Conservation (phyloP, 2,113 vertebrate species). For the Eretmochelys imbricata region DNA sequence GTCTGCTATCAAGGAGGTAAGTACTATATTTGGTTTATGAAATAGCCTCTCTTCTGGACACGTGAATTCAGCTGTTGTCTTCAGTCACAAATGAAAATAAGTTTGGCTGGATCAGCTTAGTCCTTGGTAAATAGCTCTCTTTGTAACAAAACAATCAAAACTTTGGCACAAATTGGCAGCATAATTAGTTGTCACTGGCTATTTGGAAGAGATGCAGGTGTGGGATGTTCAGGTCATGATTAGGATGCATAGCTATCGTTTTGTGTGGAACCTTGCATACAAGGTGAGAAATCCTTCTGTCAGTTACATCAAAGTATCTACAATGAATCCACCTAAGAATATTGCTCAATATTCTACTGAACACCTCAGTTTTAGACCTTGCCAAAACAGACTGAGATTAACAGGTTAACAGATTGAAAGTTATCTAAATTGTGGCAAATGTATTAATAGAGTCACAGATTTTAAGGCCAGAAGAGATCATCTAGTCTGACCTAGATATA, state of each 20-base stretch:
- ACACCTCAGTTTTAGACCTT: not conserved
- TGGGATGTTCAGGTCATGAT: not conserved
- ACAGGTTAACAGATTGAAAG: not conserved
- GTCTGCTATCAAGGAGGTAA: constrained; percentile 10
- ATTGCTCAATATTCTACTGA: not conserved
- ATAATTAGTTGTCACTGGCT: not conserved
- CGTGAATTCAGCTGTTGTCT: constrained; percentile 14
- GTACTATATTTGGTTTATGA: not conserved
- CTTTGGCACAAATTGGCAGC: not conserved
- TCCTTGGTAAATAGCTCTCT: not conserved
- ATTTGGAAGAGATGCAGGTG: not conserved
- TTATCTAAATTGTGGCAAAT: not conserved
- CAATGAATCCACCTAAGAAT: not conserved
- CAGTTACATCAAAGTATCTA: not conserved
- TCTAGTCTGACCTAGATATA: not conserved
- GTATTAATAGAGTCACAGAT: not conserved
- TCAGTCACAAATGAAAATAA: constrained; percentile 16
- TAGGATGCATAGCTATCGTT: not conserved
- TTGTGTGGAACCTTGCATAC: not conserved
- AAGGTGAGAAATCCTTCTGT: not conserved
- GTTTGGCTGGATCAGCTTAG: not conserved
- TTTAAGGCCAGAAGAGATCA: not conserved
- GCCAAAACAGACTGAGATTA: not conserved
- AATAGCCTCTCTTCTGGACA: not conserved
- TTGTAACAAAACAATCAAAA: not conserved